Base-by-base conservation (phyloP, 2,888 invertebrate genomes). In the Caenorhabditis sulstoni region DNA sequence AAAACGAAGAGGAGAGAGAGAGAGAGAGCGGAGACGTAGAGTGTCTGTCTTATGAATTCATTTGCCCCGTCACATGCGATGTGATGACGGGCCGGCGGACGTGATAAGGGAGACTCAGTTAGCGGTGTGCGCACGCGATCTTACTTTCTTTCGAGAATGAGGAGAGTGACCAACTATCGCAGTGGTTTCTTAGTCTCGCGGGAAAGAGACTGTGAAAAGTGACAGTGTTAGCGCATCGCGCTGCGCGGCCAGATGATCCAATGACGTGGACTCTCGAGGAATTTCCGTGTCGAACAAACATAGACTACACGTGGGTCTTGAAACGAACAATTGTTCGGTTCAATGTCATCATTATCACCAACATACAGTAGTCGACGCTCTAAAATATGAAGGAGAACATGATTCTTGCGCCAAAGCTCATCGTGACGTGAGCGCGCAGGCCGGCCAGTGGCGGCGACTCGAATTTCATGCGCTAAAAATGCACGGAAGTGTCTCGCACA, bases 391-490 rank as follows among this genome's bases (percentile, higher is more conserved):
- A 7, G 29, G 7, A 23, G 23, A 23, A 52, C 23, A 52, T 29
- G 29, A 29, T 29, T 29, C 29, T 7, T n/a, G 53, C 68, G 44
- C 44, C 57, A 47, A 37, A 57, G 57, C 23, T 49, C 47, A 50
- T 53, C 44, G 53, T 64, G 64, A 45, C 44, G 66, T 29, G 29
- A 29, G 29, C 7, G 29, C 29, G 29, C 29, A 29, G 29, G 3
- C 29, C 29, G 3, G 29, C 29, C 4, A 7, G 22, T 18, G 5
- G 49, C 12, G 58, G 37, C 14, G 59, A 50, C 50, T 68, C 68
- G 41, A 68, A 68, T 68, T 68, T 59, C 52, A 8, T 7, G 29
- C 52, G 37, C 57, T 58, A 47, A 68, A 68, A 59, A 68, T 68
- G 39, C 59, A 59, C 47, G 57, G 20, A 65, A 47, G 57, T 59